Evolutionary conservation across 2,888 invertebrate species (phyloP), one percentile per base, ranked within the genome.

Genomic region (Stenurella melanura): DNA sequence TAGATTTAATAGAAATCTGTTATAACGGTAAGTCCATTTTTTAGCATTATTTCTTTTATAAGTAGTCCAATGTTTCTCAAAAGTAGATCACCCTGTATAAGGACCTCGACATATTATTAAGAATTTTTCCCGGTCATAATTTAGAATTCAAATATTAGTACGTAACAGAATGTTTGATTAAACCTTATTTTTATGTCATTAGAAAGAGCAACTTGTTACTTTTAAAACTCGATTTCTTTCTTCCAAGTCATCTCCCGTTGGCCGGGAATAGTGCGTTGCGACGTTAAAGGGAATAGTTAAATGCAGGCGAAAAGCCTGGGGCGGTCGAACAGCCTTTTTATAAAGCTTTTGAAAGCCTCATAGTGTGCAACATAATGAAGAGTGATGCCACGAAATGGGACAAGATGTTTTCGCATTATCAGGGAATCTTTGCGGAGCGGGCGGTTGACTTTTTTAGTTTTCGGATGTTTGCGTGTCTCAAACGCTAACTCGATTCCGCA

Each of bases 301-400:
- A 83, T 81, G 79, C 78, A 82, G 80, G 78, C 77, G 80, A 78
- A 77, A 78, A 77, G 78, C 79, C 77, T 61, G 60, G 75, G 79
- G 82, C 79, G 77, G 64, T 73, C 73, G 77, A 73, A 80, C 78
- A 73, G 75, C 73, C 79, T 81, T 81, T 83, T 80, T 82, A 79
- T 79, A 79, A 79, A 81, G 82, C 79, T 77, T 80, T 81, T 81
- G 80, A 81, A 84, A 81, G 80, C 80, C 77, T 81, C 78, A 72
- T 79, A 76, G 76, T 75, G 78, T 73, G 76, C 77, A 72, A 76
- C 79, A 81, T 84, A 85, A 85, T 85, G 85, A 85, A 85, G 85
- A 85, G 85, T 85, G 85, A 85, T 83, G 83, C 84, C 76, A 70
- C 79, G 75, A 80, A 81, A 84, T 83, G 83, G 82, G 83, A 84